Percentiles rank a stretch among this genome's conserved stretches.
phyloP scores from a whole-genome alignment of 2,113 vertebrate species.

The Chloropsis hardwickii region DNA sequence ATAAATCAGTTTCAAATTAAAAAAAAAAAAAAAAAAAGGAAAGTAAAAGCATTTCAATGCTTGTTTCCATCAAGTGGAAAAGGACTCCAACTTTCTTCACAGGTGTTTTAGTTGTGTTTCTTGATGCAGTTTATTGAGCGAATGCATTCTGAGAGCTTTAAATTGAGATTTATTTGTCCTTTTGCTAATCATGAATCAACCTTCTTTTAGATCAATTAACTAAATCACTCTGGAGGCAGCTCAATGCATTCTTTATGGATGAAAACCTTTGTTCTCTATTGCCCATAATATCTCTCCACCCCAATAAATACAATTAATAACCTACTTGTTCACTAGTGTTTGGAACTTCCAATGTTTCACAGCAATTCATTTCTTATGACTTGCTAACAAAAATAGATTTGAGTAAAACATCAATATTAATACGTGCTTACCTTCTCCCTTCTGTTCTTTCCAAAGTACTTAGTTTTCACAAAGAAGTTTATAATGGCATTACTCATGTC shows the following conservation, averaged over 20 bases:
- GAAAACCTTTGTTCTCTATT: conserved; percentile 64
- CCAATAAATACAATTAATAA: conserved; percentile 67
- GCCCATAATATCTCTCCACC: conserved; percentile 40
- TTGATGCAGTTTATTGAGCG: conserved; percentile 22
- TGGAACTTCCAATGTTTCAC: conserved; percentile 33
- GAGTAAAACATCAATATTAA: conserved; percentile 57
- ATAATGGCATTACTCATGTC: neutral
- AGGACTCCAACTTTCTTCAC: neutral
- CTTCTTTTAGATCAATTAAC: conserved; percentile 70
- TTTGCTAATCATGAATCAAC: conserved; percentile 68
- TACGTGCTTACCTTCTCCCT: conserved; percentile 5
- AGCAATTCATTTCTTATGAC: conserved; percentile 47
- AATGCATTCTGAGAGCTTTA: conserved; percentile 51
- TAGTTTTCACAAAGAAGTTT: conserved; percentile 32
- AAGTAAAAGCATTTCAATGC: neutral
- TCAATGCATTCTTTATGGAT: conserved; percentile 60
- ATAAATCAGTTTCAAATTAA: neutral
- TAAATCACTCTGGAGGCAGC: conserved; percentile 66
- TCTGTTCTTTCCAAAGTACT: conserved; percentile 49
- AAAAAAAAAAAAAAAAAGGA: neutral
- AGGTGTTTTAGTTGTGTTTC: conserved; percentile 15
- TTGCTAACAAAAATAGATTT: conserved; percentile 52
- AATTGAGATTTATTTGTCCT: conserved; percentile 74
- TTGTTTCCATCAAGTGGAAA: neutral
- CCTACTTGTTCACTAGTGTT: conserved; percentile 10